Conservation (phyloP, 1,140 invertebrate genomes). For the Mya arenaria region DNA sequence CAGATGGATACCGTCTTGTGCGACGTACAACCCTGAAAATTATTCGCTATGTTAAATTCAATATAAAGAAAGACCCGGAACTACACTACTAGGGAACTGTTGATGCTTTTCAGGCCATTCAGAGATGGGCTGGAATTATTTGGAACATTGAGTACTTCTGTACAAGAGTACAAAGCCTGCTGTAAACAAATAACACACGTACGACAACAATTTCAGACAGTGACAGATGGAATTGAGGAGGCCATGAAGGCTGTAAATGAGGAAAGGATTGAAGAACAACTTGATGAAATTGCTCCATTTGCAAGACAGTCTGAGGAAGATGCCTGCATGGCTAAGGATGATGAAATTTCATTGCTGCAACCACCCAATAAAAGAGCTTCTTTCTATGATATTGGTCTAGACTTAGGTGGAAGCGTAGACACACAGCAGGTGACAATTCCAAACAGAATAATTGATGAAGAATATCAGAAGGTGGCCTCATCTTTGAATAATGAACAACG, state of each 20-base stretch:
- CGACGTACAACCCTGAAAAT: constrained; percentile 22
- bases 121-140: constrained; percentile 40
- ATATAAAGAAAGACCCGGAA: constrained; percentile 41
- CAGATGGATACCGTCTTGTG: constrained; percentile 39
- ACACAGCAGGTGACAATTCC: background rate
- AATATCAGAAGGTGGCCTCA: background rate
- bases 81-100: constrained; percentile 50
- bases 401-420: constrained; percentile 20
- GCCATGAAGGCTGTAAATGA: constrained; percentile 29
- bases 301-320: constrained; percentile 54
- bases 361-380: constrained; percentile 8
- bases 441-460: constrained; percentile 41
- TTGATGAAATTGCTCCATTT: constrained; percentile 52
- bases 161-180: background rate
- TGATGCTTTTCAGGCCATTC: constrained; percentile 53
- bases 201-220: background rate
- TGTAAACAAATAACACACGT: background rate
- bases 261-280: constrained; percentile 9
- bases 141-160: background rate
- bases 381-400: constrained; percentile 16
- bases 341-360: constrained; percentile 19
- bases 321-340: constrained; percentile 8
- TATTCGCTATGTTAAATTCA: constrained; percentile 53
- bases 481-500: constrained; percentile 45
- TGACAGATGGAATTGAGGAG: constrained; percentile 1